Percentiles rank a stretch among this genome's conserved stretches.
Conservation (phyloP, 2,888 invertebrate species). For the Andricus quercusramuli region DNA sequence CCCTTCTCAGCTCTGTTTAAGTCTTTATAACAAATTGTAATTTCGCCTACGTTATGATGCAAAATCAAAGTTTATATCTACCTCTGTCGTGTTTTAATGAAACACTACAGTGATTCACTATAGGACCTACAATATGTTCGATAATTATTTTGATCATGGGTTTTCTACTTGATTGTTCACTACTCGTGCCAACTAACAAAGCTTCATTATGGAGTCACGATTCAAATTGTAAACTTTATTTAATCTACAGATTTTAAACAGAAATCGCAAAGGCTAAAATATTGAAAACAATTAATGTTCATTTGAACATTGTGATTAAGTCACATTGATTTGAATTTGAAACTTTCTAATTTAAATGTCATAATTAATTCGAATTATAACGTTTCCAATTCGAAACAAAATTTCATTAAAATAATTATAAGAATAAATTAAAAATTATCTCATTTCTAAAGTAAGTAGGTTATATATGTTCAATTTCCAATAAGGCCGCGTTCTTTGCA, state of each 20-base stretch:
- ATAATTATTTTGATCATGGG: slow-evolving; percentile 5
- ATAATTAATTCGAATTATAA: too few species aligned
- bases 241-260: neutral
- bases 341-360: neutral
- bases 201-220: neutral
- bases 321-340: neutral
- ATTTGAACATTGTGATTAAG: neutral
- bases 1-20: neutral
- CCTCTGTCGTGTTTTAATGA: neutral
- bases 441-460: too few species aligned
- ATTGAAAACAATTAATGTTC: neutral
- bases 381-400: too few species aligned
- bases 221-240: neutral
- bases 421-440: too few species aligned
- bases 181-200: neutral
- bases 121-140: slow-evolving; percentile 4
- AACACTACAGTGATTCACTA: neutral
- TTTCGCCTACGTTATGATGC: neutral
- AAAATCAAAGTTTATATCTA: neutral
- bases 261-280: neutral
- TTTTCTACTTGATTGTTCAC: neutral
- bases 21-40: neutral
- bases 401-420: too few species aligned
- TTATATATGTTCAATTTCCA: too few species aligned
- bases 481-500: too few species aligned